A percentile compares a stretch with the other conserved stretches of the same genome.
Evolutionary conservation across 2,888 invertebrate genomes (phyloP).

Genomic region (Netelia inedita): DNA sequence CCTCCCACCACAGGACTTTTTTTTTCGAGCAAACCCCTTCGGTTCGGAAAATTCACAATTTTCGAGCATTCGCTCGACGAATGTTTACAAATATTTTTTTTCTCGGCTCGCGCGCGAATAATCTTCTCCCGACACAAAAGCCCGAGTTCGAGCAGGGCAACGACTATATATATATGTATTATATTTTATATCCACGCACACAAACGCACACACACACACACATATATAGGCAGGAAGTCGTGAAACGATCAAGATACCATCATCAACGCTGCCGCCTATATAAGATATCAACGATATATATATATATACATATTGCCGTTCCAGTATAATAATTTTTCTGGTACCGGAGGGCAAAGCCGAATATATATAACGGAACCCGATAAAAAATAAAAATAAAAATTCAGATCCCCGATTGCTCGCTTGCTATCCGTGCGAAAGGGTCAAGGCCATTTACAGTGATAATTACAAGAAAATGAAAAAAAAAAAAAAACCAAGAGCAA

Average conservation of each 20-base stretch:
- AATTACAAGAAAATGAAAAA: constrained; percentile 7
- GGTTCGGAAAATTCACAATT: too few relatives aligned
- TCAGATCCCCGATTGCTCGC: constrained; percentile 27
- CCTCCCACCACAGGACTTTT: too few relatives aligned
- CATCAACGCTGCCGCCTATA: constrained; percentile 29
- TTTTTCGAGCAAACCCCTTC: too few relatives aligned
- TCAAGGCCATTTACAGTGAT: constrained; percentile 37
- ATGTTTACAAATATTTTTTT: constrained; percentile 48
- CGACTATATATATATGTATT: not conserved
- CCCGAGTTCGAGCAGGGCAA: not conserved
- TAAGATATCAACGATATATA: constrained; percentile 9
- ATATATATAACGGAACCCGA: constrained; percentile 48
- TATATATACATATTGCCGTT: constrained; percentile 18
- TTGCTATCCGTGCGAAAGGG: constrained; percentile 13
- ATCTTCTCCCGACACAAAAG: constrained; percentile 16
- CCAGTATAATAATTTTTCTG: constrained; percentile 45
- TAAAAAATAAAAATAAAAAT: constrained; percentile 41
- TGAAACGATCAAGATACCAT: constrained; percentile 39
- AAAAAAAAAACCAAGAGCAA: not conserved
- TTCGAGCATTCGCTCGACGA: too few relatives aligned
- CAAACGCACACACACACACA: not conserved
- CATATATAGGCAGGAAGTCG: constrained; percentile 23
- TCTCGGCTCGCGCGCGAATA: not conserved
- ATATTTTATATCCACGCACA: not conserved
- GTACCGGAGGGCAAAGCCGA: constrained; percentile 1